These are phyloP conservation scores for Lasioglossum lativentre DNA, from an alignment of 2,888 invertebrate genomes.

Conservation along the genomic window DNA sequence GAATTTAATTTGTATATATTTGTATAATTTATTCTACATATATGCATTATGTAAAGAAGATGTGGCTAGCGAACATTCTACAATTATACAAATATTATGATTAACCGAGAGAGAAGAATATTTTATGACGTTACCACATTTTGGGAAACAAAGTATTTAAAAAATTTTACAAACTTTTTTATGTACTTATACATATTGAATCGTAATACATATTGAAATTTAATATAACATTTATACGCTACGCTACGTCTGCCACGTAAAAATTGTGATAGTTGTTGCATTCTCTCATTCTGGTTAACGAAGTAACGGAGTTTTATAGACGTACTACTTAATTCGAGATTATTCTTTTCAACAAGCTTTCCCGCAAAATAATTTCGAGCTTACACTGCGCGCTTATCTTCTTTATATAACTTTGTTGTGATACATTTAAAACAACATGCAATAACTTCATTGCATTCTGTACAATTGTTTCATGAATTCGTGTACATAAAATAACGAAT, in stretches of 20 bases:
- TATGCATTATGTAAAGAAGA: constrained; percentile 60
- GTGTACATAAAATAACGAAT: constrained; percentile 43
- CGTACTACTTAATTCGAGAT: constrained; percentile 51
- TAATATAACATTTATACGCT: constrained; percentile 10
- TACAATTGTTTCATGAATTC: constrained; percentile 37
- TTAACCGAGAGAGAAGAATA: constrained; percentile 27
- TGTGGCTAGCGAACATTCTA: constrained; percentile 36
- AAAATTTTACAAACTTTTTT: constrained; percentile 14
- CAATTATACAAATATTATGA: constrained; percentile 29
- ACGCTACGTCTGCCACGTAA: not conserved
- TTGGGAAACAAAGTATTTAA: constrained; percentile 20
- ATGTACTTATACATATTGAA: constrained; percentile 15
- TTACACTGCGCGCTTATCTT: constrained; percentile 35
- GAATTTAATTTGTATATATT: constrained; percentile 67
- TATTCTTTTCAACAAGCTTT: constrained; percentile 6
- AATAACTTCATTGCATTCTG: constrained; percentile 22
- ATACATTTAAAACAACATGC: constrained; percentile 47
- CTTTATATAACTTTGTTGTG: constrained; percentile 53
- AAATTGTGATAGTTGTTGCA: constrained; percentile 7
- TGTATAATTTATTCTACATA: constrained; percentile 65
- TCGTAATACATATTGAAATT: not conserved
- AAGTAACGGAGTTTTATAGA: constrained; percentile 29
- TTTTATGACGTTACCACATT: constrained; percentile 6
- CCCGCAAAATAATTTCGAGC: constrained; percentile 16
- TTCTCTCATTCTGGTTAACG: constrained; percentile 29